These are phyloP conservation scores for Diarsia mendica DNA, from an alignment of 2,888 invertebrate species.

Conservation along the genomic window DNA sequence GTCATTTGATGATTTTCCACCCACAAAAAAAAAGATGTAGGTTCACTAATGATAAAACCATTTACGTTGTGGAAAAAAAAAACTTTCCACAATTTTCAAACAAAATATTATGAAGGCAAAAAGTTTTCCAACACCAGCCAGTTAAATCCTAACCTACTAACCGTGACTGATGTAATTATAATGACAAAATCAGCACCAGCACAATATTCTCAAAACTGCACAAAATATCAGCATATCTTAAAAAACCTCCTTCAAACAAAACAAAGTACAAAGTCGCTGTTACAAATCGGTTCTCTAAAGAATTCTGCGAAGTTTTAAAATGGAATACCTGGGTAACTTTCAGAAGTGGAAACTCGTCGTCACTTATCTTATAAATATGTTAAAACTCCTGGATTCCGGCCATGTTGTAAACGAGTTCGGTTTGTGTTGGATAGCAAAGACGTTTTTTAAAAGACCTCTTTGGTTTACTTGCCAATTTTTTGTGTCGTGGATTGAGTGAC, in stretches of 20 bases:
- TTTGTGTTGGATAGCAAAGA: neutral
- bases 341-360: conserved; percentile 15
- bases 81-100: too few relatives aligned
- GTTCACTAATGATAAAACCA: neutral
- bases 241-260: conserved; percentile 27
- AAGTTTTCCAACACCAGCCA: neutral
- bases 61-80: too few relatives aligned
- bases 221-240: conserved; percentile 6
- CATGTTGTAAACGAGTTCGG: conserved; percentile 42
- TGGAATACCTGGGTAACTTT: conserved; percentile 37
- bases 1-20: too few relatives aligned
- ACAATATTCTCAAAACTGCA: conserved; percentile 9
- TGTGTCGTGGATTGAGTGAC: neutral
- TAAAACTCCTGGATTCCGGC: conserved; percentile 43
- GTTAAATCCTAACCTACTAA: neutral
- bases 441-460: conserved; percentile 14
- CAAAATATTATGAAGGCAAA: neutral
- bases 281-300: conserved; percentile 49
- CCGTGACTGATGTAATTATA: conserved; percentile 40
- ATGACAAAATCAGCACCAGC: conserved; percentile 13
- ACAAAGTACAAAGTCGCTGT: conserved; percentile 32
- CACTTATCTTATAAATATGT: conserved; percentile 60
- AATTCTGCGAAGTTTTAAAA: conserved; percentile 47
- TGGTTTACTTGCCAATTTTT: conserved; percentile 26
- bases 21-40: neutral